Conservation (phyloP, 2,113 vertebrate genomes). For the Acrocephalus kingi region DNA sequence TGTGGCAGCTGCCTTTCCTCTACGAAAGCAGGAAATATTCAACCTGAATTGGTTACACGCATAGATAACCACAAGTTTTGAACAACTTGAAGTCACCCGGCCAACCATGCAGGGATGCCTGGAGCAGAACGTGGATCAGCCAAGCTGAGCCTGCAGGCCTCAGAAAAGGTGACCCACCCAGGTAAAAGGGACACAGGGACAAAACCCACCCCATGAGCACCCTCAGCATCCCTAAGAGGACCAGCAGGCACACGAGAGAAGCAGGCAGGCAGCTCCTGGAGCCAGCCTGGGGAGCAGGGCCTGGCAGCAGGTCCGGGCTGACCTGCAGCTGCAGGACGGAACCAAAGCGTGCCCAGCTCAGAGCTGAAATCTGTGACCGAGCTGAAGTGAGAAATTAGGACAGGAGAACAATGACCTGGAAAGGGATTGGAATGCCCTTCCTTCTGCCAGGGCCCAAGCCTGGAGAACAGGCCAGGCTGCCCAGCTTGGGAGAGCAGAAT, state of each 20-base stretch:
- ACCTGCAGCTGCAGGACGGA: neutral
- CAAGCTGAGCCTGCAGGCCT: neutral
- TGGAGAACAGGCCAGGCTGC: too few relatives aligned
- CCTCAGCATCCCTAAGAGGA: neutral
- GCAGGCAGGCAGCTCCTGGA: neutral
- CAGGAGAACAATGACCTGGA: slow-evolving; percentile 1
- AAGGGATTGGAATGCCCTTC: neutral
- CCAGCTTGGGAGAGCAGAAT: neutral
- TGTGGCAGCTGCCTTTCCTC: neutral
- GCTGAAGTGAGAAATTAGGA: neutral
- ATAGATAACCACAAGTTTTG: neutral
- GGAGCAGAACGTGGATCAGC: neutral
- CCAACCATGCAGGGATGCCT: fast-evolving
- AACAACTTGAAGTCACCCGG: neutral
- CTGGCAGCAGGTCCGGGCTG: neutral
- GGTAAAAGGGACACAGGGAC: fast-evolving
- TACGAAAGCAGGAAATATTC: neutral
- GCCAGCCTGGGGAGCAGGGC: neutral
- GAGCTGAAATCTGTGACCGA: neutral
- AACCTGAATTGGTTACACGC: neutral
- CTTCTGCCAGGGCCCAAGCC: neutral
- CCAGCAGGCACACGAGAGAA: fast-evolving
- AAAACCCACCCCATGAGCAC: neutral
- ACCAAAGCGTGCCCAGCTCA: fast-evolving
- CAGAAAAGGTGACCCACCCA: fast-evolving